A percentile compares a stretch with the other conserved stretches of the same genome.
Conservation (phyloP, 2,797 vertebrate genomes). For the Triplophysa yarkandensis region DNA sequence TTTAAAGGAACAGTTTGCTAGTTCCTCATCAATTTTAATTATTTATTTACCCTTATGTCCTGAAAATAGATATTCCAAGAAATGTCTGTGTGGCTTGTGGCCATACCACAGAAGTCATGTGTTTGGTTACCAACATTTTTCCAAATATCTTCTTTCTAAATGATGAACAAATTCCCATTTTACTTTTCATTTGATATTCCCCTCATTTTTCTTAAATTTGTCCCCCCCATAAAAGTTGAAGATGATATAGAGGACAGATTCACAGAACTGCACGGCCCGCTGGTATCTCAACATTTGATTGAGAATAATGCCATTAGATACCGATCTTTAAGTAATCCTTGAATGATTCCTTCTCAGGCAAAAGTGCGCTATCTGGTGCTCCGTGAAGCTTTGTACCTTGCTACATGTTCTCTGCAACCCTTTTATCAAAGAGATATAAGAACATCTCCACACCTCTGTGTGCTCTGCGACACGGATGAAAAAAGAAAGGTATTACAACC, state of each 20-base stretch:
- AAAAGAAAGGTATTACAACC: conserved; percentile 33
- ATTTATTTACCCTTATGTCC: no score
- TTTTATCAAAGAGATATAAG: conserved; percentile 33
- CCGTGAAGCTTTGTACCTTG: not conserved
- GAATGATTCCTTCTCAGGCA: conserved; percentile 15
- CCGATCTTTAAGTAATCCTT: conserved; percentile 4
- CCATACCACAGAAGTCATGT: no score
- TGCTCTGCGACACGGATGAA: conserved; percentile 22
- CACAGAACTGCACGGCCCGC: not conserved
- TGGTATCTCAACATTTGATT: no score
- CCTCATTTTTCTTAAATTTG: no score
- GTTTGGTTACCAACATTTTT: not conserved
- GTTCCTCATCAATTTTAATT: no score
- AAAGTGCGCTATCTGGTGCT: not conserved
- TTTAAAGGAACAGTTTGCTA: not conserved
- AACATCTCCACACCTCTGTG: conserved; percentile 15
- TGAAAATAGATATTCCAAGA: no score
- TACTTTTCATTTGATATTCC: no score
- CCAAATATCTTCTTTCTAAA: no score
- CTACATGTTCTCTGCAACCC: conserved; percentile 21
- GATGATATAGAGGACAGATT: no score
- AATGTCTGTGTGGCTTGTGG: no score
- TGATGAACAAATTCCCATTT: no score
- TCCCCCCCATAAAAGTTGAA: not conserved
- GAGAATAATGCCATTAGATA: not conserved